Conservation (phyloP, 1,140 invertebrate species). For the Calephelis virginiensis region DNA sequence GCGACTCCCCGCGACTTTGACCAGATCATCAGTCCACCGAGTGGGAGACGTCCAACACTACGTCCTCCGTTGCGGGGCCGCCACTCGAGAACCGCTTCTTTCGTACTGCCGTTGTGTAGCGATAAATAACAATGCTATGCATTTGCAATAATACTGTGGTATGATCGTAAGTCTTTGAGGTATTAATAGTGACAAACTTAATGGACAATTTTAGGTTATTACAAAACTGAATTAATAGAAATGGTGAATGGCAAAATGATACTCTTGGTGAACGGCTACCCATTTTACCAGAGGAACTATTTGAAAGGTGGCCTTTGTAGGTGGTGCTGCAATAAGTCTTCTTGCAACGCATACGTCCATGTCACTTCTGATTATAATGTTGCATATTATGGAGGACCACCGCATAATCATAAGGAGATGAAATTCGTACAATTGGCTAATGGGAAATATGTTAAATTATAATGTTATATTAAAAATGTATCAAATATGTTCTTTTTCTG, state of each 20-base stretch:
- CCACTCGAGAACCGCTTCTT: too few species aligned
- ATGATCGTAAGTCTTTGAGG: not conserved
- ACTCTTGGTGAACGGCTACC: slow-evolving; percentile 36
- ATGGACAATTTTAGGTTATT: slow-evolving; percentile 18
- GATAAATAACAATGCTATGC: too few species aligned
- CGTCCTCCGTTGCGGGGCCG: too few species aligned
- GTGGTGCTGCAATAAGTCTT: slow-evolving; percentile 39
- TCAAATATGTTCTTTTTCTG: too few species aligned
- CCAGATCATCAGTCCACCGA: too few species aligned
- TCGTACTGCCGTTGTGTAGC: too few species aligned
- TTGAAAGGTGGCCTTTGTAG: slow-evolving; percentile 25
- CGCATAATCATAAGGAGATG: slow-evolving; percentile 31
- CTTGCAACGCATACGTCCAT: slow-evolving; percentile 39
- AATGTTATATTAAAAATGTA: not conserved
- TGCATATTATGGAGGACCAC: slow-evolving; percentile 14
- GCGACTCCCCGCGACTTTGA: too few species aligned
- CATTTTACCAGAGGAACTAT: slow-evolving; percentile 35
- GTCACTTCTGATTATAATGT: slow-evolving; percentile 26
- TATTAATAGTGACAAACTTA: not conserved
- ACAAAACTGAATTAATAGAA: slow-evolving; percentile 28
- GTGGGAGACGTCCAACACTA: too few species aligned
- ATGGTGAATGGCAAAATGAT: slow-evolving; percentile 34
- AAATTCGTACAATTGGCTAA: slow-evolving; percentile 11
- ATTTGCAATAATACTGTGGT: too few species aligned
- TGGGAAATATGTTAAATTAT: slow-evolving; percentile 20